phyloP scores from a whole-genome alignment of 2,113 vertebrate species.

The Macroglossus sobrinus region DNA sequence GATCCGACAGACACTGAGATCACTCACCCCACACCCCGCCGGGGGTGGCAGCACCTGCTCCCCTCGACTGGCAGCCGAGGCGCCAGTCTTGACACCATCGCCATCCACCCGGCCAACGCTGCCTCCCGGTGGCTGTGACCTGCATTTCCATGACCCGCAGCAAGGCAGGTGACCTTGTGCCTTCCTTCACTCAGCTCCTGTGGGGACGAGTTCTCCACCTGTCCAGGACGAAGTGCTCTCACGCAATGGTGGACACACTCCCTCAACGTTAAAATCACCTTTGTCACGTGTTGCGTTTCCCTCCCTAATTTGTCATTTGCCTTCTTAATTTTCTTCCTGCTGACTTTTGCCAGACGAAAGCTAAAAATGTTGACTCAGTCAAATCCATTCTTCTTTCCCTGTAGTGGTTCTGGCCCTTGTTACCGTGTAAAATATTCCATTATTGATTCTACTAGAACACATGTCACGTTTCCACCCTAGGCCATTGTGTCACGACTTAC shows the following conservation, averaged over 20 bases:
- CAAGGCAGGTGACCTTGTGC: neutral
- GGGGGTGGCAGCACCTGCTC: neutral
- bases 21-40: too few relatives aligned
- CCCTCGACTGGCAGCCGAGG: neutral
- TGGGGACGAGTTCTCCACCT: neutral
- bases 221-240: fast-evolving
- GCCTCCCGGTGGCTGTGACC: fast-evolving
- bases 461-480: neutral
- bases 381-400: neutral
- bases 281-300: too few relatives aligned
- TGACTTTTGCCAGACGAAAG: neutral
- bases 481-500: neutral
- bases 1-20: neutral
- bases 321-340: neutral
- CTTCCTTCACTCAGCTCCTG: neutral
- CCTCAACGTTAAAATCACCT: neutral
- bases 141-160: too few relatives aligned
- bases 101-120: fast-evolving
- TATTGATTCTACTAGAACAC: neutral
- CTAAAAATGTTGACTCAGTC: neutral
- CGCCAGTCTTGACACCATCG: neutral
- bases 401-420: neutral
- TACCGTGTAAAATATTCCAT: neutral
- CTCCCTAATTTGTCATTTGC: neutral
- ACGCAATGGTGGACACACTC: neutral